Conservation (phyloP, 2,888 invertebrate genomes). For the Polymixis lichenea region DNA sequence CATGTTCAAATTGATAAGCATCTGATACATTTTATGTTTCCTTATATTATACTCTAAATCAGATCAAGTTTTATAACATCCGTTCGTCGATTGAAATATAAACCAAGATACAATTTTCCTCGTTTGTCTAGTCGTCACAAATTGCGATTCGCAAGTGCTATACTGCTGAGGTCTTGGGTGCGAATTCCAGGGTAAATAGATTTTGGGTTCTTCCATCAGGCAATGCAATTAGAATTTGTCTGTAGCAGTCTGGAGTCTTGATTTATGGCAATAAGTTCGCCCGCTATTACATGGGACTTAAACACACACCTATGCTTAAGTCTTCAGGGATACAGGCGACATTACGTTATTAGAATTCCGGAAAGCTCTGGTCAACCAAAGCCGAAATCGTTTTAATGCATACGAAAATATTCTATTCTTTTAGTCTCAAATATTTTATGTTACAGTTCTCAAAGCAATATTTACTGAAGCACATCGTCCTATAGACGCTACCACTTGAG, state of each 20-base stretch:
- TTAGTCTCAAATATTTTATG: slow-evolving; percentile 2
- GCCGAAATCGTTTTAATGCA: background rate
- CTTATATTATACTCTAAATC: slow-evolving; percentile 1
- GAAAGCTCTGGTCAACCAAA: background rate
- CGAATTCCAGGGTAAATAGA: no score
- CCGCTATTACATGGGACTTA: no score
- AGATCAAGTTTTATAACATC: background rate
- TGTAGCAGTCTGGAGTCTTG: no score
- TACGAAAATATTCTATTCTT: slow-evolving; percentile 9
- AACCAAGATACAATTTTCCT: background rate
- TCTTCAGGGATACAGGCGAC: background rate
- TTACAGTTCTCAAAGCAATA: background rate
- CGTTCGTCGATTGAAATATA: background rate
- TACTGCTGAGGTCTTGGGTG: background rate
- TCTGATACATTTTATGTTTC: slow-evolving; percentile 16
- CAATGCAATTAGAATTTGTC: no score
- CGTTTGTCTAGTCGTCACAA: background rate
- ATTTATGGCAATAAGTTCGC: no score
- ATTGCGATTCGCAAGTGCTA: no score
- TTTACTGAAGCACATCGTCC: slow-evolving; percentile 17
- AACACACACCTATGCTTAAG: background rate
- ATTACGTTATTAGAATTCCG: background rate
- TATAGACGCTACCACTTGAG: slow-evolving; percentile 71
- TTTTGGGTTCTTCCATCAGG: background rate
- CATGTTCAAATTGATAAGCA: background rate